Evolutionary conservation across 2,888 invertebrate species (phyloP), one percentile per base, ranked within the genome.

Genomic region (Lissonota sp.): DNA sequence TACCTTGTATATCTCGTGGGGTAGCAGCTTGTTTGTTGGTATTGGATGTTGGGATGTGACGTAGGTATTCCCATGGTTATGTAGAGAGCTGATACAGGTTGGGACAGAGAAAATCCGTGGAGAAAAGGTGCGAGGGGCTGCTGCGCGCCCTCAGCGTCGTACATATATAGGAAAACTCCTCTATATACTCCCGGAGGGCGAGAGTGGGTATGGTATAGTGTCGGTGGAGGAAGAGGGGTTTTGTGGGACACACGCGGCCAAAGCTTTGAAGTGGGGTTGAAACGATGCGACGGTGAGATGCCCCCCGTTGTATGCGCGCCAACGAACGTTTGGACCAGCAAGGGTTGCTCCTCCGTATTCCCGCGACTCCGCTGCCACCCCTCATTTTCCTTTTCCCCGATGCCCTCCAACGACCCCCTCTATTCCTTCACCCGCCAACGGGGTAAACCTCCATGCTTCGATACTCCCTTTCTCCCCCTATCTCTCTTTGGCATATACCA

Each of bases 61-160:
- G 67, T 57, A 60, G 62, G 62, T 53, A 67, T 57, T 60, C n/a
- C 26, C 39, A 49, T 16, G 69, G 69, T 66, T 26, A 26, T 26
- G 3, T 26, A 26, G 26, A 40, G 51, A 44, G 53, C 14, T 51
- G 42, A 44, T 63, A 42, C 58, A 69, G 26, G 51, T 57, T 53
- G 64, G 51, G 53, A 63, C 57, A 51, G 57, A 53, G 69, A 53
- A 79, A 74, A 79, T 70, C 74, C 69, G 51, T 63, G 49, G 44
- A 26, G 26, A 74, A 79, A 26, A 74, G 70, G 74, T 58, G 46
- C 10, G 12, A 26, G 67, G 57, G 7, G 26, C 26, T 26, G 26
- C 26, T 12, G 44, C 44, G 26, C 12, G 37, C 7, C 37, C 12
- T 12, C 12, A 14, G 64, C 7, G 12, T 26, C 37, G 39, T 12